phyloP scores from a whole-genome alignment of 2,888 invertebrate species.

The Macrosiphum euphorbiae region DNA sequence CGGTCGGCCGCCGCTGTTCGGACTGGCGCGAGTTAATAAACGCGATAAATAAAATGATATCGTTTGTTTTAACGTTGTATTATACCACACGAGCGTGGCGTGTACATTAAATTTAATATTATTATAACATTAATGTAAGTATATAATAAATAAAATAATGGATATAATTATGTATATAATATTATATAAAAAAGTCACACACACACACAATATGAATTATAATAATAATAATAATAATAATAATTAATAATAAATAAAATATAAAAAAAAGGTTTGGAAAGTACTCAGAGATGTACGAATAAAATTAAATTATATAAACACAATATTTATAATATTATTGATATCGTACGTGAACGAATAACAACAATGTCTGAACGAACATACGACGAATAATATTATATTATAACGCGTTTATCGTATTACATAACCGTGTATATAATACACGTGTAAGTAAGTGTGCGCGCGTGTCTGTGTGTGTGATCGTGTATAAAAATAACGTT shows the following conservation, averaged over 20 bases:
- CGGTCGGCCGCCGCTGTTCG: not conserved
- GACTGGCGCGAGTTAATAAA: not conserved
- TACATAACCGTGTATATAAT: not conserved
- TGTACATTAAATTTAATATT: not conserved
- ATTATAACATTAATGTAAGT: not conserved
- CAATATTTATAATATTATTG: not conserved
- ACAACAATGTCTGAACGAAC: not conserved
- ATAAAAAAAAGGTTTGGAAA: not conserved
- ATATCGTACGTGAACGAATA: not conserved
- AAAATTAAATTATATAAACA: not conserved
- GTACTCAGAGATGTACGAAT: not conserved
- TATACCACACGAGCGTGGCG: not conserved
- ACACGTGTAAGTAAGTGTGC: not conserved
- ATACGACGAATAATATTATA: not conserved
- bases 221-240: not conserved
- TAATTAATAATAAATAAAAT: not conserved
- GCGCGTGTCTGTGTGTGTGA: not conserved
- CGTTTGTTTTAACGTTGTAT: not conserved
- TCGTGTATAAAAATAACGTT: constrained; percentile 26
- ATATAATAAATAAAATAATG: constrained; percentile 2
- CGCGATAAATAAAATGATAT: not conserved
- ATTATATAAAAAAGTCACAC: not conserved
- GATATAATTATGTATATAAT: constrained; percentile 12
- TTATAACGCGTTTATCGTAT: not conserved
- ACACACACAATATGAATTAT: not conserved